Percentiles rank a stretch among this genome's conserved stretches.
These are phyloP conservation scores for Brachyptera putata DNA, from an alignment of 2,888 invertebrate genomes.

Conservation along the genomic window DNA sequence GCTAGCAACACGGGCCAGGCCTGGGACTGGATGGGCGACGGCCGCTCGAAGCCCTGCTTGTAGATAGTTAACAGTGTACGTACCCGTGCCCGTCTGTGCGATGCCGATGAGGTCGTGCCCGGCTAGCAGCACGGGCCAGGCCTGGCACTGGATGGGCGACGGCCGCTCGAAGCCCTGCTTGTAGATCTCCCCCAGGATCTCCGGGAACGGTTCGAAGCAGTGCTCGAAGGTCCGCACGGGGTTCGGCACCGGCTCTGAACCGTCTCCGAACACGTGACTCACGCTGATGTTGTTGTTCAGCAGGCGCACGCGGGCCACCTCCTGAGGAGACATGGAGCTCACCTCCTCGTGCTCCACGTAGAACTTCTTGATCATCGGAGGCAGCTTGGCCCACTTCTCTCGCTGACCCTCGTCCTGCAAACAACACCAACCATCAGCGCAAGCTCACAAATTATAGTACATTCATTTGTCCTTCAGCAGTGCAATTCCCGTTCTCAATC, in stretches of 20 bases:
- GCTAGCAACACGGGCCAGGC: conserved; percentile 90
- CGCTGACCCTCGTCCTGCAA: conserved; percentile 52
- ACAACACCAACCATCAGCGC: no score
- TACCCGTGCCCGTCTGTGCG: conserved; percentile 85
- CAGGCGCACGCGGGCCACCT: conserved; percentile 57
- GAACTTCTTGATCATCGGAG: conserved; percentile 72
- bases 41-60: conserved; percentile 75
- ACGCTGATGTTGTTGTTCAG: conserved; percentile 73
- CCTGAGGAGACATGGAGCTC: conserved; percentile 56
- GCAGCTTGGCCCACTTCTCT: conserved; percentile 60
- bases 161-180: conserved; percentile 78
- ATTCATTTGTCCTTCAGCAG: no score
- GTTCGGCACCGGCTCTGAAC: conserved; percentile 58
- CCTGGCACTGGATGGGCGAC: conserved; percentile 88
- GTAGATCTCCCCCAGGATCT: conserved; percentile 72
- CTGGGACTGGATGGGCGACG: conserved; percentile 90
- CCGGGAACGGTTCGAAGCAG: conserved; percentile 75
- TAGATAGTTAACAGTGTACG: no score
- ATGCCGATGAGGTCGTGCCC: conserved; percentile 95
- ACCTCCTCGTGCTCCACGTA: conserved; percentile 74
- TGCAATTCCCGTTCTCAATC: no score
- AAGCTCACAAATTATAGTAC: no score
- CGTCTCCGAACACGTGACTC: conserved; percentile 54
- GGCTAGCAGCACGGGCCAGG: conserved; percentile 88
- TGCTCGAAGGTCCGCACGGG: conserved; percentile 72